Percentiles rank a stretch among this genome's conserved stretches.
These are phyloP conservation scores for Chrysaora quinquecirrha DNA, from an alignment of 30 jellyfish, hydroid and myxozoan genomes.

Conservation along the genomic window DNA sequence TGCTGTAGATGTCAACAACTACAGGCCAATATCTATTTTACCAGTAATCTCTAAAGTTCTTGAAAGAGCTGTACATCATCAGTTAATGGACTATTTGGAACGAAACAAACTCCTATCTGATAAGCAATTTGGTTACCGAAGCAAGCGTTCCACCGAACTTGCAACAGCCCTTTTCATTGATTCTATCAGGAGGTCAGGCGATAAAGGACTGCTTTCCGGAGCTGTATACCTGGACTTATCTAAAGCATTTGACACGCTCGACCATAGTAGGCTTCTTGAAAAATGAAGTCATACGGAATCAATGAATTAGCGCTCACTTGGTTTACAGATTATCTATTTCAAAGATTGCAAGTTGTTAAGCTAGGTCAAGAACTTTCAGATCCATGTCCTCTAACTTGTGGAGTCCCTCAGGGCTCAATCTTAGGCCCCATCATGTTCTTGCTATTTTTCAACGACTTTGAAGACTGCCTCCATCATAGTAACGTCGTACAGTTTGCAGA, in stretches of 20 bases:
- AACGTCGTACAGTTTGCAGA: slow-evolving; percentile 72
- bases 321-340: slow-evolving; percentile 35
- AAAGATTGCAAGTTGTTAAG: slow-evolving; percentile 24
- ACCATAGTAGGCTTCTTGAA: slow-evolving; percentile 48
- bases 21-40: slow-evolving; percentile 1
- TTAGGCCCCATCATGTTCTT: slow-evolving; percentile 64
- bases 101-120: background rate
- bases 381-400: slow-evolving; percentile 42
- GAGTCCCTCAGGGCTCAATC: slow-evolving; percentile 49
- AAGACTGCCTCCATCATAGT: slow-evolving; percentile 60
- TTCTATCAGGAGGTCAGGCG: slow-evolving; percentile 37
- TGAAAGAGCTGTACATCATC: slow-evolving; percentile 55
- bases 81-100: slow-evolving; percentile 34
- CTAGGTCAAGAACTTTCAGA: slow-evolving; percentile 21
- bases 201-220: slow-evolving; percentile 42
- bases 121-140: slow-evolving; percentile 31
- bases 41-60: slow-evolving; percentile 33
- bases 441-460: slow-evolving; percentile 72
- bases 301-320: slow-evolving; percentile 41
- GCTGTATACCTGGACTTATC: slow-evolving; percentile 54
- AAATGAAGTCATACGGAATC: slow-evolving; percentile 31
- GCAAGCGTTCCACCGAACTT: slow-evolving; percentile 33
- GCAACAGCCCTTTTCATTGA: slow-evolving; percentile 32
- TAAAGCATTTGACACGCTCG: slow-evolving; percentile 41
- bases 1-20: slow-evolving; percentile 9